A percentile compares a stretch with the other conserved stretches of the same genome.
Evolutionary conservation across 2,797 vertebrate species (phyloP).

Genomic region (Myotis planiceps): DNA sequence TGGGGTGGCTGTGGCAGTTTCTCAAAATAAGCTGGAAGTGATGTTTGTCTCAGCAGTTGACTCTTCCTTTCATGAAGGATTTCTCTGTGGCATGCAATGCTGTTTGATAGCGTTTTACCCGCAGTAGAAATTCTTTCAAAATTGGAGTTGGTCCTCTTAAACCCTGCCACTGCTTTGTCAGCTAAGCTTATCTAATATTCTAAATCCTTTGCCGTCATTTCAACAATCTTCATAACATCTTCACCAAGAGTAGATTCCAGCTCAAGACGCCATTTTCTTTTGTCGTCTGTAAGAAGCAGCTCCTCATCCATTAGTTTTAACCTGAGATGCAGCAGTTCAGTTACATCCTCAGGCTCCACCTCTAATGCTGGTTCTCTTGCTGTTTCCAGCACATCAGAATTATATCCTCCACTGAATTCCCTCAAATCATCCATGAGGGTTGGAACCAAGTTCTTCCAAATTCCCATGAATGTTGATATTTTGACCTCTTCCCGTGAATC

Average conservation of each 20-base stretch:
- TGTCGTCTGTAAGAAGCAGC: neutral
- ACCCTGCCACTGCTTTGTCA: neutral
- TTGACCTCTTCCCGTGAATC: neutral
- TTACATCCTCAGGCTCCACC: neutral
- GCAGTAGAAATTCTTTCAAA: neutral
- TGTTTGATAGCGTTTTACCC: neutral
- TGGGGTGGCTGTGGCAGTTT: neutral
- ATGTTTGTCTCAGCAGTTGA: neutral
- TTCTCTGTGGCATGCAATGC: neutral
- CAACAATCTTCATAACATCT: neutral
- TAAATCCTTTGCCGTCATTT: neutral
- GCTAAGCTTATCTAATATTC: neutral
- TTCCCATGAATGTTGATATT: neutral
- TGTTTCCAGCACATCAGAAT: neutral
- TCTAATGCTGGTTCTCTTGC: neutral
- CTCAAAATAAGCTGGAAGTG: neutral
- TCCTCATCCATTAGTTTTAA: neutral
- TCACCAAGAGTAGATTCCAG: neutral
- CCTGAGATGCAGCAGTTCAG: neutral
- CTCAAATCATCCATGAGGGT: neutral
- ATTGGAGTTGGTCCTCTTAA: neutral
- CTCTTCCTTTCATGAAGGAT: neutral
- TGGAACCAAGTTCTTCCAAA: neutral
- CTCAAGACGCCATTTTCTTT: neutral
- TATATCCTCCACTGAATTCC: neutral